Percentiles rank a stretch among this genome's conserved stretches.
Conservation (phyloP, 2,888 invertebrate genomes). For the Eilema caniola region DNA sequence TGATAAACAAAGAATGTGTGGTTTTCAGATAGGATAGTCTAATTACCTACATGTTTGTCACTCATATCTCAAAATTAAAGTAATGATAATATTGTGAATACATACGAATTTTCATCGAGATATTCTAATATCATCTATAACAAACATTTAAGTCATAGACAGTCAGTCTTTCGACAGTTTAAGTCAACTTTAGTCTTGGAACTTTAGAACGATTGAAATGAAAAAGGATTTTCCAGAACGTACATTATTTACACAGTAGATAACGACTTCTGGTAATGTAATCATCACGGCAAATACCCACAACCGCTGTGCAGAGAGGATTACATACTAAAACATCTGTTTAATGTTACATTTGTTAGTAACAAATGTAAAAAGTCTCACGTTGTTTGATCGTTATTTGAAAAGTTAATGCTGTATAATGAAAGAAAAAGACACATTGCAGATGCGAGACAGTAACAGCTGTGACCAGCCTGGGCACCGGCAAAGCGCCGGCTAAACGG, state of each 20-base stretch:
- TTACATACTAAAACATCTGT: constrained; percentile 61
- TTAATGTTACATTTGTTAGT: constrained; percentile 34
- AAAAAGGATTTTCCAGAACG: constrained; percentile 30
- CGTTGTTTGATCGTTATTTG: background rate
- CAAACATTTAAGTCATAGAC: background rate
- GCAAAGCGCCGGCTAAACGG: constrained; percentile 59
- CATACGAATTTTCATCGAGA: background rate
- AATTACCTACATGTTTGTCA: background rate
- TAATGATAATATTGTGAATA: background rate
- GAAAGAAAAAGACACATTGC: constrained; percentile 15
- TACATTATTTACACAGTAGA: constrained; percentile 36
- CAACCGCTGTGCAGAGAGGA: constrained; percentile 36
- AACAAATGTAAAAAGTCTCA: constrained; percentile 18
- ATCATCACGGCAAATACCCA: constrained; percentile 43
- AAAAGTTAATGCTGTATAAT: background rate
- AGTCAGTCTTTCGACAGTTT: background rate
- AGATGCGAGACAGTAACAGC: constrained; percentile 56
- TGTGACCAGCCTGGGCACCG: constrained; percentile 56
- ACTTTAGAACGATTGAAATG: constrained; percentile 7
- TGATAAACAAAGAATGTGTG: background rate
- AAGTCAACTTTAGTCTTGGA: background rate
- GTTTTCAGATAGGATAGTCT: background rate
- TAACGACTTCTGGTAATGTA: constrained; percentile 35
- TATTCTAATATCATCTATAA: background rate
- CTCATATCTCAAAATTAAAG: background rate